Evolutionary conservation across 2,797 vertebrate species (phyloP).

Genomic region (Ceryle rudis): DNA sequence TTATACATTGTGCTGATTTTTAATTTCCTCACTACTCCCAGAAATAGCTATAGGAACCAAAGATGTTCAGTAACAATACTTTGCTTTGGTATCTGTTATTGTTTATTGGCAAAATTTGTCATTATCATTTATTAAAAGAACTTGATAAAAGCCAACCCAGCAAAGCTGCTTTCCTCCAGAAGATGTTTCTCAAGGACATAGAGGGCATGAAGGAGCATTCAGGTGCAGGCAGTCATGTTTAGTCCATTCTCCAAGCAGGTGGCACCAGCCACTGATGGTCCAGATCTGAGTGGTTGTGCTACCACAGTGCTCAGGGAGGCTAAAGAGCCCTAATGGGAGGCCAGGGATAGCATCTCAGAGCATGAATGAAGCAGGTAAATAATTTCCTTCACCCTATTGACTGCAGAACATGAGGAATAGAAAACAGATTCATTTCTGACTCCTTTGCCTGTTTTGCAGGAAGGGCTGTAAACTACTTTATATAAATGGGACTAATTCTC

Average conservation of each 20-base stretch:
- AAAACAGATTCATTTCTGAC: background rate
- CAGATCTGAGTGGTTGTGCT: fast-evolving
- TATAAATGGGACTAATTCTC: background rate
- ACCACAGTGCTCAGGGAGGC: background rate
- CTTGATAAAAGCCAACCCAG: background rate
- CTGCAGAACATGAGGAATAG: background rate
- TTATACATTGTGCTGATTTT: background rate
- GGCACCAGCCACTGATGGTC: background rate
- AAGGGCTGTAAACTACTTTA: background rate
- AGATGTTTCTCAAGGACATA: background rate
- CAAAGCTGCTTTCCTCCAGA: background rate
- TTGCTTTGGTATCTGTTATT: background rate
- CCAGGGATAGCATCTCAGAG: background rate
- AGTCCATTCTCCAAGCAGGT: background rate
- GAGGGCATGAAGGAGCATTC: fast-evolving
- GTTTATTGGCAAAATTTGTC: background rate
- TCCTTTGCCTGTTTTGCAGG: background rate
- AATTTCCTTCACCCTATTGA: background rate
- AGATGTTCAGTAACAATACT: background rate
- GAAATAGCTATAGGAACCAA: fast-evolving
- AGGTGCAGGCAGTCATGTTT: fast-evolving
- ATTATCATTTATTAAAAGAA: background rate
- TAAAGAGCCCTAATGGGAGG: background rate
- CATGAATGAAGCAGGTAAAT: background rate
- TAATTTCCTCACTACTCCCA: background rate